These are phyloP conservation scores for Erinaceus europaeus DNA, from an alignment of 2,113 vertebrate genomes.

Conservation along the genomic window DNA sequence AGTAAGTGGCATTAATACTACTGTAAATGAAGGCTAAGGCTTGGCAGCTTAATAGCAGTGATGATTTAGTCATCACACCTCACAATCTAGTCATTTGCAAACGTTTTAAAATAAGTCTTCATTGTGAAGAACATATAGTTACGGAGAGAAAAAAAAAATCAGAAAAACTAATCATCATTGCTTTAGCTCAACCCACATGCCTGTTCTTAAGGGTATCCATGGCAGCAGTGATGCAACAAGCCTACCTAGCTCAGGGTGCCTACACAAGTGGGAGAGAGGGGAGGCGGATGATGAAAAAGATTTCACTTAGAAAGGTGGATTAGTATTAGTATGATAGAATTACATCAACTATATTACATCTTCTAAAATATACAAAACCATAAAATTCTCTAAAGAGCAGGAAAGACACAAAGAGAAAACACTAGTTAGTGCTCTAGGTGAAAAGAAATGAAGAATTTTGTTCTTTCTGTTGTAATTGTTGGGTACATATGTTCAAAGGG, in stretches of 20 bases:
- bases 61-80: conserved; percentile 59
- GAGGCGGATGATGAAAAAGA: conserved; percentile 66
- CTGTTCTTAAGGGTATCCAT: conserved; percentile 85
- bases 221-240: conserved; percentile 85
- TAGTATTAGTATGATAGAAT: conserved; percentile 57
- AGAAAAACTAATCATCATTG: conserved; percentile 66
- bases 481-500: conserved; percentile 19
- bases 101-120: conserved; percentile 62
- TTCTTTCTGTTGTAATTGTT: not conserved
- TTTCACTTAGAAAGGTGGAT: conserved; percentile 72
- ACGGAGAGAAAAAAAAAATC: not conserved
- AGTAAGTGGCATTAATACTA: conserved; percentile 55
- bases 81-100: conserved; percentile 64
- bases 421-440: not conserved
- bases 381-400: conserved; percentile 13
- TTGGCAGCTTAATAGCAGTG: conserved; percentile 44
- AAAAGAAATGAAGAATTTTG: conserved; percentile 43
- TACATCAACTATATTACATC: conserved; percentile 45
- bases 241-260: conserved; percentile 81
- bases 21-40: conserved; percentile 37
- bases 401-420: not conserved
- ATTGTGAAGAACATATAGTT: conserved; percentile 62
- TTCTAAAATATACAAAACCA: conserved; percentile 55
- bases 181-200: conserved; percentile 73
- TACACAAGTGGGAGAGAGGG: conserved; percentile 73